phyloP scores from a whole-genome alignment of 2,113 vertebrate species.

The Nestor notabilis region DNA sequence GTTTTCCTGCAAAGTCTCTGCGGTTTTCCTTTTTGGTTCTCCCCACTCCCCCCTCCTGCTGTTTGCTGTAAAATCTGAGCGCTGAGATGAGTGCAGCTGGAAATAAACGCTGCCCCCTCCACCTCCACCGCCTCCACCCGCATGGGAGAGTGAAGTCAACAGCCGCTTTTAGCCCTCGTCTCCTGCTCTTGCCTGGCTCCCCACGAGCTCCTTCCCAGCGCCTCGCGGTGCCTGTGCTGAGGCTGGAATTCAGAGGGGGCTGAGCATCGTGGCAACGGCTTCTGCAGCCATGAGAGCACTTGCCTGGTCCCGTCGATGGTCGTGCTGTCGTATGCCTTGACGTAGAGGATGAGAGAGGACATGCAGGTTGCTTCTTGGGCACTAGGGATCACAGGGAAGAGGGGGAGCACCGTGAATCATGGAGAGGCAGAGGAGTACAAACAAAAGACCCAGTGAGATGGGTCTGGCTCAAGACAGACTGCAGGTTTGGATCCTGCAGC shows the following conservation, averaged over 20 bases:
- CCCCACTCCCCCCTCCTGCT: conserved; percentile 35
- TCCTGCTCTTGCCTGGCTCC: background rate
- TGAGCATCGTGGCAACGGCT: background rate
- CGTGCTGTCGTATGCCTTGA: accelerated
- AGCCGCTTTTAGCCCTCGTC: conserved; percentile 51
- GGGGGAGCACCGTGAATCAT: accelerated
- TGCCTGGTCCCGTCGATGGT: background rate
- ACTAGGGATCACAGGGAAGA: accelerated
- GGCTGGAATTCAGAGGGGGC: background rate
- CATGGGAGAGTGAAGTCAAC: conserved; percentile 61
- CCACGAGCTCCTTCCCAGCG: background rate
- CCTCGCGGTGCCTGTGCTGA: background rate
- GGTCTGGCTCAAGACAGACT: background rate
- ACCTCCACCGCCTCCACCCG: conserved; percentile 53
- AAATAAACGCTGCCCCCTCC: conserved; percentile 58
- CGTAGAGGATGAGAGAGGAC: background rate
- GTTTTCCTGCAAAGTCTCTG: background rate
- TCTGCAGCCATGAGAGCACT: background rate
- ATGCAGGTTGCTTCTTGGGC: accelerated
- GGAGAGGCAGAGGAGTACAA: background rate
- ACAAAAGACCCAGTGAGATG: background rate
- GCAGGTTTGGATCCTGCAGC: background rate
- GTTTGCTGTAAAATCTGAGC: background rate
- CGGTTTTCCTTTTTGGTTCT: conserved; percentile 2
- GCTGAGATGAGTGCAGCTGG: conserved; percentile 41